A percentile compares a stretch with the other conserved stretches of the same genome.
Conservation (phyloP, 2,888 invertebrate genomes). For the Melipona bicolor region DNA sequence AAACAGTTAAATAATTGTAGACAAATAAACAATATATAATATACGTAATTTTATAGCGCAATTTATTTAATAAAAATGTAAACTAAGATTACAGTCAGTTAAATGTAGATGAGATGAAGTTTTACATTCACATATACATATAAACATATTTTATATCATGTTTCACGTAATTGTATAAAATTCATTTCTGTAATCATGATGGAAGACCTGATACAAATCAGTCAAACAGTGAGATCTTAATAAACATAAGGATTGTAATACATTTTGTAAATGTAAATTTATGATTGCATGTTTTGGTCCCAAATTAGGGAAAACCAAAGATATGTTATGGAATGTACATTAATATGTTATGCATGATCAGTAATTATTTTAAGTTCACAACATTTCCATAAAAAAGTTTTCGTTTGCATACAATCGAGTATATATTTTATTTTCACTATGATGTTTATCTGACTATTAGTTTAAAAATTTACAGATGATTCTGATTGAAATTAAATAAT, state of each 20-base stretch:
- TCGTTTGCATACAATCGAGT: slow-evolving; percentile 42
- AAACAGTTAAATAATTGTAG: background rate
- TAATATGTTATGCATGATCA: slow-evolving; percentile 26
- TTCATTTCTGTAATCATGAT: slow-evolving; percentile 36
- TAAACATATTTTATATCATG: slow-evolving; percentile 30
- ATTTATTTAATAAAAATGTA: slow-evolving; percentile 65
- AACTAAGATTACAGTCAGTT: slow-evolving; percentile 60
- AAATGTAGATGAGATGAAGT: slow-evolving; percentile 45
- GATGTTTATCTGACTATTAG: slow-evolving; percentile 39
- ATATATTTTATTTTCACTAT: slow-evolving; percentile 46
- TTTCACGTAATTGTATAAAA: slow-evolving; percentile 29
- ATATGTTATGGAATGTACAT: slow-evolving; percentile 46
- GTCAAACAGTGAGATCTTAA: slow-evolving; percentile 37
- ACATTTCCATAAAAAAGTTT: slow-evolving; percentile 51
- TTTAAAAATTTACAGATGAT: slow-evolving; percentile 44
- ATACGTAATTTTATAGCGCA: slow-evolving; percentile 74
- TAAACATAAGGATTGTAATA: slow-evolving; percentile 29
- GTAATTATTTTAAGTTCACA: slow-evolving; percentile 42
- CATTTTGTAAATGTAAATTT: slow-evolving; percentile 34
- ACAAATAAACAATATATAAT: slow-evolving; percentile 83
- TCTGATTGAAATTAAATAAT: slow-evolving; percentile 23
- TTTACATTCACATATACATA: slow-evolving; percentile 40
- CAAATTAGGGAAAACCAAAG: slow-evolving; percentile 44
- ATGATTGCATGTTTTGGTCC: slow-evolving; percentile 60
- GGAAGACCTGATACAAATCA: slow-evolving; percentile 62